phyloP scores from a whole-genome alignment of 2,797 vertebrate species.

The Chaetodon trifasciatus region DNA sequence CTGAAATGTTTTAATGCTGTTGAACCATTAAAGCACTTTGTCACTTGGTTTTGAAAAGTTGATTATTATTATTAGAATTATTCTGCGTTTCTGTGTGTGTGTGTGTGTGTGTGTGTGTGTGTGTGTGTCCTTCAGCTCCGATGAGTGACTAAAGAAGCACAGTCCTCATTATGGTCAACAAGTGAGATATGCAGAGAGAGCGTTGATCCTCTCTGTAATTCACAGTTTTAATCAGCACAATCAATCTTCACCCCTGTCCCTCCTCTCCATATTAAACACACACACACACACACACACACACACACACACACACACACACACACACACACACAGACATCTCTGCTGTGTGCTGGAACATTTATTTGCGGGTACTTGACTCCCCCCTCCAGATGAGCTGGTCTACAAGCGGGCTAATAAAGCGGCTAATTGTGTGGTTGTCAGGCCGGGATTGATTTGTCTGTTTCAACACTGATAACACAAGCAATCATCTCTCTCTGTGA shows the following conservation, averaged over 20 bases:
- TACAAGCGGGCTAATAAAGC: slow-evolving; percentile 81
- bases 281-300: slow-evolving; percentile 24
- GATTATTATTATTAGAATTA: no score
- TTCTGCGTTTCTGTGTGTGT: background rate
- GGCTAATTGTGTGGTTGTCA: slow-evolving; percentile 80
- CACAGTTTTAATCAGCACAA: slow-evolving; percentile 65
- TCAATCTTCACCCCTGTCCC: slow-evolving; percentile 64
- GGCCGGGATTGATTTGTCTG: slow-evolving; percentile 83
- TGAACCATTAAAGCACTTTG: background rate
- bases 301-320: slow-evolving; percentile 25
- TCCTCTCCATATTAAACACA: slow-evolving; percentile 43
- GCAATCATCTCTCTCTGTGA: slow-evolving; percentile 78
- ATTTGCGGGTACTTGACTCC: slow-evolving; percentile 71
- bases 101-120: slow-evolving; percentile 18
- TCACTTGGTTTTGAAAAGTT: background rate
- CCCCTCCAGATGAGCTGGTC: slow-evolving; percentile 67
- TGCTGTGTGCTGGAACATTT: slow-evolving; percentile 42
- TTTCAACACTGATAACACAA: slow-evolving; percentile 84
- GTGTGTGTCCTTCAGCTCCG: slow-evolving; percentile 7
- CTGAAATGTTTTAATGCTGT: background rate
- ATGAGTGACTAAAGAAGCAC: slow-evolving; percentile 6
- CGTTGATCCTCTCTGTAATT: slow-evolving; percentile 56
- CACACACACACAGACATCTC: slow-evolving; percentile 23
- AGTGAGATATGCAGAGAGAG: slow-evolving; percentile 33
- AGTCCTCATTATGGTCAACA: slow-evolving; percentile 60